These are phyloP conservation scores for Chlorops oryzae DNA, from an alignment of 1,140 invertebrate species.

Conservation along the genomic window DNA sequence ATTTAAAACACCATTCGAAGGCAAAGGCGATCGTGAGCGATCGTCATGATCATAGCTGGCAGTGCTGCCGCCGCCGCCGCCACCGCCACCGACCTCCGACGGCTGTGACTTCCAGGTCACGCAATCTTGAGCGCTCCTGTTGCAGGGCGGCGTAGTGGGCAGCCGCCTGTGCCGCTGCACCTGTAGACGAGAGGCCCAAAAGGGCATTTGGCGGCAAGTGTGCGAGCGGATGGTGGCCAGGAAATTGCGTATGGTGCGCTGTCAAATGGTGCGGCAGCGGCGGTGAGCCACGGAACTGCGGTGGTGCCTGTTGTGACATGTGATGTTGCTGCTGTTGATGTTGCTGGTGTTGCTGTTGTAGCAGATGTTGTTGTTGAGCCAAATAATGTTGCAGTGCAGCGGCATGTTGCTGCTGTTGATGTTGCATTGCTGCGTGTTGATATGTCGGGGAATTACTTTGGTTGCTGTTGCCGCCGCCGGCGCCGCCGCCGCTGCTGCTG, in stretches of 20 bases:
- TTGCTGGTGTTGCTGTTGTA: conserved; percentile 23
- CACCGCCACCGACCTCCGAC: conserved; percentile 16
- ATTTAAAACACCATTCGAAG: conserved; percentile 26
- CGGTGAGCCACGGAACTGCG: neutral
- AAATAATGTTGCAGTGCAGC: conserved; percentile 34
- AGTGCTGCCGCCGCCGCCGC: conserved; percentile 13
- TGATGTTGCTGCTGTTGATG: conserved; percentile 21
- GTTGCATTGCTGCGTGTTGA: conserved; percentile 6
- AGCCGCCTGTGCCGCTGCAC: neutral
- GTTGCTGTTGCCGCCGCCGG: neutral
- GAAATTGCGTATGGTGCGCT: conserved; percentile 19
- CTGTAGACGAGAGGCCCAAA: conserved; percentile 8
- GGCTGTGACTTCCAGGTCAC: conserved; percentile 4
- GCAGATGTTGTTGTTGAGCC: conserved; percentile 37
- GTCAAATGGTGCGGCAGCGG: neutral
- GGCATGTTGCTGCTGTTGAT: conserved; percentile 33
- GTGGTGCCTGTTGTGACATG: conserved; percentile 7
- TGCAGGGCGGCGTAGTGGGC: conserved; percentile 14
- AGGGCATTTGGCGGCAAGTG: conserved; percentile 27
- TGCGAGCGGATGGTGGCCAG: conserved; percentile 20
- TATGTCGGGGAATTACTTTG: neutral
- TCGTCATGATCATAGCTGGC: conserved; percentile 26
- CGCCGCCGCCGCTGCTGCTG: conserved; percentile 26
- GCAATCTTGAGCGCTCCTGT: conserved; percentile 8
- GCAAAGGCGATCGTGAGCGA: conserved; percentile 39